These are phyloP conservation scores for Canis aureus DNA, from an alignment of 2,113 vertebrate genomes.

Conservation along the genomic window DNA sequence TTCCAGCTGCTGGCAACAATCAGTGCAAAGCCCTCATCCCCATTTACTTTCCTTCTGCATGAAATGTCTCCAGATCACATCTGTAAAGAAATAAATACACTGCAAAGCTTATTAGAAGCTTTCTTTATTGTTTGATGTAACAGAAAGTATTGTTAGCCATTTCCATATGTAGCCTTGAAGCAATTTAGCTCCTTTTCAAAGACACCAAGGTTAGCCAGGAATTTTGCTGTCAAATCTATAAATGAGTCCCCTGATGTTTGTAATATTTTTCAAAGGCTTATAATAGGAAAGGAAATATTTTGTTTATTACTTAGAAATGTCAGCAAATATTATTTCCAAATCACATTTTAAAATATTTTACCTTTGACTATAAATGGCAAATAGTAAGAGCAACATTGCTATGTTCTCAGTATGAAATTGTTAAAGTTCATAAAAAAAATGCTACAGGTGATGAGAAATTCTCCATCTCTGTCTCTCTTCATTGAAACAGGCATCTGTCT, in stretches of 20 bases:
- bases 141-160: neutral
- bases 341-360: constrained; percentile 59
- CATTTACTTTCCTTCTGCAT: neutral
- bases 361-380: neutral
- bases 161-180: neutral
- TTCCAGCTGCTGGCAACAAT: neutral
- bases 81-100: neutral
- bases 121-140: neutral
- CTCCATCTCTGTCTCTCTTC: neutral
- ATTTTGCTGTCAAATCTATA: constrained; percentile 49
- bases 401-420: neutral
- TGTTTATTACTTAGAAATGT: neutral
- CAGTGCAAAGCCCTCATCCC: neutral
- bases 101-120: neutral
- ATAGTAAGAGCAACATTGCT: neutral
- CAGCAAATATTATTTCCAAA: constrained; percentile 64
- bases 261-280: neutral
- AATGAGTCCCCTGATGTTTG: neutral
- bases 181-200: constrained; percentile 47
- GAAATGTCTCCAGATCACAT: neutral
- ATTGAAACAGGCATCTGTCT: neutral
- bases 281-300: constrained; percentile 42
- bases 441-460: neutral
- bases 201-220: neutral
- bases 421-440: neutral